Percentiles rank a stretch among this genome's conserved stretches.
phyloP scores from a whole-genome alignment of 2,113 vertebrate genomes.

The Lynx canadensis region DNA sequence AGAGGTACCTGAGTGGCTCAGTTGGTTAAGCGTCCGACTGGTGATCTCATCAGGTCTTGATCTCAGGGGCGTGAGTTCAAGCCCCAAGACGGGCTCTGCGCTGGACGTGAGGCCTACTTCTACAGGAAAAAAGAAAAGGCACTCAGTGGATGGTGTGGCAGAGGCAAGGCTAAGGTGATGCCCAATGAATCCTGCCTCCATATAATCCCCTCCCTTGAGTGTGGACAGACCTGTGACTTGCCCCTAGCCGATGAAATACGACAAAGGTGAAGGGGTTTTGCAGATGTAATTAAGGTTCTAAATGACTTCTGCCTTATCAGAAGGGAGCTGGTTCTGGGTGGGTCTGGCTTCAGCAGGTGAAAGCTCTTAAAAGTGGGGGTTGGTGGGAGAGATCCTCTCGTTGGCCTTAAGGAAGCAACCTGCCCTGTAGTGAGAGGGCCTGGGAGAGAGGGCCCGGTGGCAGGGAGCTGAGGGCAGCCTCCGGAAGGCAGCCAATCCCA shows the following conservation, averaged over 20 bases:
- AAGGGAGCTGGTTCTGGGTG: neutral
- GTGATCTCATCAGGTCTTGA: no score
- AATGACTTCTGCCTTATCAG: neutral
- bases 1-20: no score
- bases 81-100: no score
- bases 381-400: neutral
- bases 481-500: neutral
- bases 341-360: neutral
- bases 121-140: neutral
- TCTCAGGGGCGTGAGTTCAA: no score
- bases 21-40: no score
- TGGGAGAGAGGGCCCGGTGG: neutral
- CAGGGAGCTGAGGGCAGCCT: neutral
- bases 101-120: no score
- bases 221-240: neutral
- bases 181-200: neutral
- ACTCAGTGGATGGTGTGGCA: neutral
- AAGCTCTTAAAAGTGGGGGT: neutral
- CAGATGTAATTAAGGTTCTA: neutral
- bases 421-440: neutral
- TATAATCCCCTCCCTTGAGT: neutral
- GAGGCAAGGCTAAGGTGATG: neutral
- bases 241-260: neutral
- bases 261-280: neutral
- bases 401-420: neutral